Percentiles rank a stretch among this genome's conserved stretches.
phyloP scores from a whole-genome alignment of 1,140 invertebrate genomes.

The Anoplolepis gracilipes region DNA sequence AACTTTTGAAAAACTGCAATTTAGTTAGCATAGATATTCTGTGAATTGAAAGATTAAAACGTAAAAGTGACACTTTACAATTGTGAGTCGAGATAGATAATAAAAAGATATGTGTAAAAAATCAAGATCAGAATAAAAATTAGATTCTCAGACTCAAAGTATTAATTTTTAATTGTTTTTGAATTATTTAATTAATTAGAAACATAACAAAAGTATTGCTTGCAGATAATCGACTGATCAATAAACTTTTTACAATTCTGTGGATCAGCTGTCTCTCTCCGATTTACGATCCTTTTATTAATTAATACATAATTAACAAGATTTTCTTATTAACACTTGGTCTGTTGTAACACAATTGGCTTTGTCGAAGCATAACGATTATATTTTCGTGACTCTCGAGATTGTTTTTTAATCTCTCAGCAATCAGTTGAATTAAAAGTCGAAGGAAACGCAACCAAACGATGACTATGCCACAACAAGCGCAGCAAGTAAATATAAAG shows the following conservation, averaged over 20 bases:
- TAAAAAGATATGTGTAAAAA: not conserved
- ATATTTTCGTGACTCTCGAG: constrained; percentile 34
- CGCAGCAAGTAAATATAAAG: constrained; percentile 11
- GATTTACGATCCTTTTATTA: not conserved
- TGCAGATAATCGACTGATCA: not conserved
- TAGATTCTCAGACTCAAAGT: not conserved
- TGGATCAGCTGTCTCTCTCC: not conserved
- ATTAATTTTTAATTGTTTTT: not conserved
- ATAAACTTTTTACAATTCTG: not conserved
- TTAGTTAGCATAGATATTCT: not conserved
- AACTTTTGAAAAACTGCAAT: not conserved
- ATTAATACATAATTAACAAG: not conserved
- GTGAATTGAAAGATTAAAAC: not conserved
- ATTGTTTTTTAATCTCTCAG: constrained; percentile 13
- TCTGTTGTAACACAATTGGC: not conserved
- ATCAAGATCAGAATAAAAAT: not conserved
- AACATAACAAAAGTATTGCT: not conserved
- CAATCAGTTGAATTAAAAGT: constrained; percentile 34
- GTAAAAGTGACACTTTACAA: not conserved
- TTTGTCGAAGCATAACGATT: not conserved
- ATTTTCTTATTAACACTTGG: not conserved
- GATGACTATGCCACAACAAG: constrained; percentile 28
- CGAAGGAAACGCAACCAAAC: not conserved
- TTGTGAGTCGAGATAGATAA: not conserved
- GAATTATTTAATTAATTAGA: not conserved